Evolutionary conservation across 2,888 invertebrate species (phyloP).

Genomic region (Spodoptera exigua): DNA sequence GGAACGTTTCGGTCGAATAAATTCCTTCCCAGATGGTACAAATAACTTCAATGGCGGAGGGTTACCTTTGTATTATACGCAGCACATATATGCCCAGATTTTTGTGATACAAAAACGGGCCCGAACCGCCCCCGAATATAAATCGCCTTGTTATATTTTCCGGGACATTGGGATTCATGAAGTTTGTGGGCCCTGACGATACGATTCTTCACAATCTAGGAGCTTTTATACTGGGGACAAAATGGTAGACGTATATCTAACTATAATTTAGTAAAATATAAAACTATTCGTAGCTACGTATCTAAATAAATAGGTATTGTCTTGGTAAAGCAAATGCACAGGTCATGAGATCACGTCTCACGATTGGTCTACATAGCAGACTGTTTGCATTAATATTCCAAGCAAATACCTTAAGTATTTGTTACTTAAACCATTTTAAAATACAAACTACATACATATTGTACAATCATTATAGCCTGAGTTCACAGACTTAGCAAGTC

Average conservation of each 20-base stretch:
- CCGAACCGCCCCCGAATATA: slow-evolving; percentile 84
- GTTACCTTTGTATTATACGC: slow-evolving; percentile 58
- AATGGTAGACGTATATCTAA: slow-evolving; percentile 31
- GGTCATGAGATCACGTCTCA: too few relatives aligned
- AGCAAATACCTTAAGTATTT: too few relatives aligned
- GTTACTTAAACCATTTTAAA: too few relatives aligned
- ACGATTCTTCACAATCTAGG: slow-evolving; percentile 71
- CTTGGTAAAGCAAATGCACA: too few relatives aligned
- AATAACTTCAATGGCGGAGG: slow-evolving; percentile 59
- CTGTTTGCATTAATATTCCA: too few relatives aligned
- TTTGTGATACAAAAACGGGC: slow-evolving; percentile 84
- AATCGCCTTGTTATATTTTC: slow-evolving; percentile 89
- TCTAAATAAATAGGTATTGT: too few relatives aligned
- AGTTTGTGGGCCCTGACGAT: slow-evolving; percentile 83
- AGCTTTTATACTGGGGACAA: slow-evolving; percentile 55
- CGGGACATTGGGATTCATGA: slow-evolving; percentile 88
- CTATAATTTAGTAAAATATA: background rate
- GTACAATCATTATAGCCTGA: too few relatives aligned
- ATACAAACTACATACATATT: too few relatives aligned
- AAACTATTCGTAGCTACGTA: background rate
- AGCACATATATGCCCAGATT: slow-evolving; percentile 77
- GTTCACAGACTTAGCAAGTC: too few relatives aligned
- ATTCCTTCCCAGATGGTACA: slow-evolving; percentile 58
- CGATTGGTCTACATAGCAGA: too few relatives aligned
- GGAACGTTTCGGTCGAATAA: slow-evolving; percentile 47